Evolutionary conservation across 2,888 invertebrate species (phyloP), one percentile per base, ranked within the genome.

Genomic region (Dusona sp.): DNA sequence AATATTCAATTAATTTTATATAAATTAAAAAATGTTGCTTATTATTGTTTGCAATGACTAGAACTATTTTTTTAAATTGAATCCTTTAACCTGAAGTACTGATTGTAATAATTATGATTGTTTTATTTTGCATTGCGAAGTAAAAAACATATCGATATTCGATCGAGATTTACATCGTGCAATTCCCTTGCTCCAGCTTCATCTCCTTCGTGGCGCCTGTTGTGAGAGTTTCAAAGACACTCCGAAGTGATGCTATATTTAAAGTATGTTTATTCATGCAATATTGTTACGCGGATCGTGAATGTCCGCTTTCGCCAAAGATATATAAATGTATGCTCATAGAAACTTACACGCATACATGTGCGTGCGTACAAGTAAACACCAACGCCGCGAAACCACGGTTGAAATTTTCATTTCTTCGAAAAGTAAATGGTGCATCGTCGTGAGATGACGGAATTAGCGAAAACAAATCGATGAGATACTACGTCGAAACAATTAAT

Each of bases 321-420:
- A 13, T 13, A 42, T 42, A 42, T 42, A 13, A 13, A 9, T 42
- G 2, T 42, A 42, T 42, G 2, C 13, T 13, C 11, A 42, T 13
- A 13, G 0, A 9, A 16, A 13, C 7, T 48, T 29, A 45, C 8
- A n/a, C 13, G 22, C 19, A 7, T 13, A 33, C n/a, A 33, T 13
- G 36, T 22, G 16, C 6, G 13, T n/a, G 45, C 6, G 45, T 64
- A 33, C 7, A 48, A 74, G 33, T 1, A 65, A 65, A 36, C 16
- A 77, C 33, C 22, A 36, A 16, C 19, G 48, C 6, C 51, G 22
- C n/a, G 51, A 33, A 33, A 16, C 11, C 67, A 65, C 80, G 84
- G 72, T 42, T 72, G 65, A 84, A 77, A n/a, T n/a, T 80, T 84
- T 54, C 72, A 84, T 80, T 84, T 84, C 84, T 33, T 45, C 72